A percentile compares a stretch with the other conserved stretches of the same genome.
Conservation (phyloP, 2,113 vertebrate genomes). For the Phocoena sinus region DNA sequence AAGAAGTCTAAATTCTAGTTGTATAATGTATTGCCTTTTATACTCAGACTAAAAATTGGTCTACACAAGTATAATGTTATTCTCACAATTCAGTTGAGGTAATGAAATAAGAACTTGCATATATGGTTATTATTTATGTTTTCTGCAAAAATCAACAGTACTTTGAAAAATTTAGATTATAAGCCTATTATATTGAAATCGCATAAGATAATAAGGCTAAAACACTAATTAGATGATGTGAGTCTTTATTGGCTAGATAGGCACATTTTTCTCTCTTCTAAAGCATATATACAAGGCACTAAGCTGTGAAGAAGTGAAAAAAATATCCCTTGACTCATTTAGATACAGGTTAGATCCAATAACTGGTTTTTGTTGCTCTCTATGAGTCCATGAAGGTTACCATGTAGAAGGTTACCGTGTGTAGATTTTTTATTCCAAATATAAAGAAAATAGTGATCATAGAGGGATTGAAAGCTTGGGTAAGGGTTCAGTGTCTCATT, state of each 20-base stretch:
- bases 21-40: neutral
- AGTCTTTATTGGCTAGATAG: neutral
- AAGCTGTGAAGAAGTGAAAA: neutral
- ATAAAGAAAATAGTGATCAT: neutral
- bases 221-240: neutral
- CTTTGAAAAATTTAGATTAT: conserved; percentile 1
- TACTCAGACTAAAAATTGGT: neutral
- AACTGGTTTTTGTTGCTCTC: neutral
- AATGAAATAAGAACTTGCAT: neutral
- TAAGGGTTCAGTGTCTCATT: neutral
- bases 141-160: neutral
- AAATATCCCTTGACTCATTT: neutral
- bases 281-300: neutral
- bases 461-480: neutral
- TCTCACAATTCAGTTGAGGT: neutral
- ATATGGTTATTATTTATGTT: neutral
- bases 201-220: neutral
- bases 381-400: neutral
- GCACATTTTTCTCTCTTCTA: neutral
- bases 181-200: neutral
- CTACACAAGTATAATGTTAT: neutral
- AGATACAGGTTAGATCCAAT: neutral
- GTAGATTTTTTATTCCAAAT: neutral
- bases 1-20: neutral
- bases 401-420: neutral